Percentiles rank a stretch among this genome's conserved stretches.
Evolutionary conservation across 2,797 vertebrate species (phyloP).

Genomic region (Sternotherus odoratus): DNA sequence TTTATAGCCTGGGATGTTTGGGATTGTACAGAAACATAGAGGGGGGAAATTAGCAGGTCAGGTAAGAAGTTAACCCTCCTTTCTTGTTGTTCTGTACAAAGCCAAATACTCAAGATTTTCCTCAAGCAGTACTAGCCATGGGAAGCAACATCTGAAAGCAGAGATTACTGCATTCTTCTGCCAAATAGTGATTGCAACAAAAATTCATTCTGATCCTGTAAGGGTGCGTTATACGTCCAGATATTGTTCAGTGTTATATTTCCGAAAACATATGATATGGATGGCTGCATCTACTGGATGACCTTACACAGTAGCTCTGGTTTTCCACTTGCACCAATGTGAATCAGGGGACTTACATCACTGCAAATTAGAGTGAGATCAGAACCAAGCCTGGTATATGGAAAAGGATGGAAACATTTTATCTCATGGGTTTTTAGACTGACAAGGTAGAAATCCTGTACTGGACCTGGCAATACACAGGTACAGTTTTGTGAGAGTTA

Average conservation of each 20-base stretch:
- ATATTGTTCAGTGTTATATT: constrained; percentile 10
- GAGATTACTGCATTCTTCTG: background rate
- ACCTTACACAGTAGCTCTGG: background rate
- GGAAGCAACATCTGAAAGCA: background rate
- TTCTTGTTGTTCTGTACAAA: background rate
- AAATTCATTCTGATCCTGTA: constrained; percentile 11
- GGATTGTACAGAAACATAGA: background rate
- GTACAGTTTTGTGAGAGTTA: background rate
- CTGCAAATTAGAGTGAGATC: background rate
- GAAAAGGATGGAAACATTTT: background rate
- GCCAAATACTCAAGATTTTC: background rate
- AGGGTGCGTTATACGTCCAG: background rate
- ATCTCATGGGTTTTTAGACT: background rate
- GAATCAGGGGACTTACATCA: background rate
- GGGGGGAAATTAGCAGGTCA: background rate
- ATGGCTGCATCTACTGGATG: constrained; percentile 4
- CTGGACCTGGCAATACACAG: constrained; percentile 22
- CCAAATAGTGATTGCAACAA: background rate
- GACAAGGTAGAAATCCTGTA: background rate
- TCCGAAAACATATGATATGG: background rate
- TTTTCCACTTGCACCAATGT: background rate
- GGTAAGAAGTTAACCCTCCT: background rate
- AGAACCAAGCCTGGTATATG: background rate
- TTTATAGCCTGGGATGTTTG: background rate
- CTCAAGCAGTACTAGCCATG: background rate